These are phyloP conservation scores for Pissodes strobi DNA, from an alignment of 1,140 invertebrate species.

Conservation along the genomic window DNA sequence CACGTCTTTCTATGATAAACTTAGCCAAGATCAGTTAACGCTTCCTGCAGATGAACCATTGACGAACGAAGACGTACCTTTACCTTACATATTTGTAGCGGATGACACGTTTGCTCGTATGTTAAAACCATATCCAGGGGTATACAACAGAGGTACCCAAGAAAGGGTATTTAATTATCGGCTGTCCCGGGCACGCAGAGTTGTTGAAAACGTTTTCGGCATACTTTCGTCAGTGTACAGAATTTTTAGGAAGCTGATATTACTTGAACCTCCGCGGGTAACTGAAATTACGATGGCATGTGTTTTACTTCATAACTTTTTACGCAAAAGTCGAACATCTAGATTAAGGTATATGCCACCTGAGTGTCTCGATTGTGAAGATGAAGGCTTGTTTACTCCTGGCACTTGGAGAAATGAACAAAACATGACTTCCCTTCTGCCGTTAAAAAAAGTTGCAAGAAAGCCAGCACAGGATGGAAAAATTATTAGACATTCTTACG, in stretches of 20 bases:
- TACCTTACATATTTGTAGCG: conserved; percentile 48
- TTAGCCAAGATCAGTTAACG: conserved; percentile 38
- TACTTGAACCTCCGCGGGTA: conserved; percentile 1
- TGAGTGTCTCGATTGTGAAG: not conserved
- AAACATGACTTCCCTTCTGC: conserved; percentile 11
- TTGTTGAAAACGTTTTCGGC: conserved; percentile 1
- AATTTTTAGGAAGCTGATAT: not conserved
- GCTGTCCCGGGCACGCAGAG: not conserved
- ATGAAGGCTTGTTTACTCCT: not conserved
- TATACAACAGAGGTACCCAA: conserved; percentile 24
- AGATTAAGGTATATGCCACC: not conserved
- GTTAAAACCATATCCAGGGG: conserved; percentile 50
- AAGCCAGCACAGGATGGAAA: conserved; percentile 7
- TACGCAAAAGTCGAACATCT: conserved; percentile 17
- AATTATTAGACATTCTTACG: not conserved
- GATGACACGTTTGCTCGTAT: conserved; percentile 53
- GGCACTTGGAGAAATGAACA: conserved; percentile 5
- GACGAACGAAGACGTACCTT: conserved; percentile 27
- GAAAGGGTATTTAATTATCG: conserved; percentile 43
- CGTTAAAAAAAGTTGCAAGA: conserved; percentile 6
- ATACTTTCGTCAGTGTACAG: not conserved
- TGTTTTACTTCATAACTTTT: conserved; percentile 30
- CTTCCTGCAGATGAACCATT: conserved; percentile 40
- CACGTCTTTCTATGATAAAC: conserved; percentile 36
- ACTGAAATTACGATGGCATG: conserved; percentile 39